Evolutionary conservation across 2,797 vertebrate genomes (phyloP).

Genomic region (Gila robusta): DNA sequence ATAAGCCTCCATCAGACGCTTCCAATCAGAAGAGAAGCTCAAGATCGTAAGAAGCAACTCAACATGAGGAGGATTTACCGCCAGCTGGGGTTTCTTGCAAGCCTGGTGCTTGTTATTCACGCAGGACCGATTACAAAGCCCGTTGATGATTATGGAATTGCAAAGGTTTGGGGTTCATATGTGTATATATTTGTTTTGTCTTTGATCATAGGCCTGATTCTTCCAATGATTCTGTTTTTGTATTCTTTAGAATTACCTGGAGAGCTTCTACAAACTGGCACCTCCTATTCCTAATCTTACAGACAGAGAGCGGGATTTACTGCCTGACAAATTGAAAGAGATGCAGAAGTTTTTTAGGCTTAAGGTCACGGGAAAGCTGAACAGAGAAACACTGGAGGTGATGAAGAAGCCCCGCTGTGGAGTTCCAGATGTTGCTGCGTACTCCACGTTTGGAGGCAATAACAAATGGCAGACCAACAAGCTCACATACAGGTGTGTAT

Average conservation of each 20-base stretch:
- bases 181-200: too few relatives aligned
- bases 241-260: slow-evolving; percentile 73
- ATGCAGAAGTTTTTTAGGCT: slow-evolving; percentile 84
- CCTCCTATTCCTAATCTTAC: too few relatives aligned
- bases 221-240: too few relatives aligned
- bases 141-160: too few relatives aligned
- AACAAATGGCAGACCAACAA: not conserved
- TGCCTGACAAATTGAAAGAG: too few relatives aligned
- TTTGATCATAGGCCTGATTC: not conserved
- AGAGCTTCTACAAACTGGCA: slow-evolving; percentile 77
- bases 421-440: slow-evolving; percentile 82
- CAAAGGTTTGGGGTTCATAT: too few relatives aligned
- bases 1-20: slow-evolving; percentile 15
- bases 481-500: slow-evolving; percentile 30
- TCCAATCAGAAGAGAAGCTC: not conserved
- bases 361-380: slow-evolving; percentile 84
- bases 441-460: not conserved
- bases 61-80: slow-evolving; percentile 29
- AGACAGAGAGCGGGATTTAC: too few relatives aligned
- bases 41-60: not conserved
- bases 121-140: not conserved
- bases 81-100: slow-evolving; percentile 25
- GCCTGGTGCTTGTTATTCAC: slow-evolving; percentile 16
- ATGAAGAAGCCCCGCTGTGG: slow-evolving; percentile 93
- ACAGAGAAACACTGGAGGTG: slow-evolving; percentile 80